Evolutionary conservation across 2,888 invertebrate genomes (phyloP), one percentile per base, ranked within the genome.

Genomic region (Amiota mariae): DNA sequence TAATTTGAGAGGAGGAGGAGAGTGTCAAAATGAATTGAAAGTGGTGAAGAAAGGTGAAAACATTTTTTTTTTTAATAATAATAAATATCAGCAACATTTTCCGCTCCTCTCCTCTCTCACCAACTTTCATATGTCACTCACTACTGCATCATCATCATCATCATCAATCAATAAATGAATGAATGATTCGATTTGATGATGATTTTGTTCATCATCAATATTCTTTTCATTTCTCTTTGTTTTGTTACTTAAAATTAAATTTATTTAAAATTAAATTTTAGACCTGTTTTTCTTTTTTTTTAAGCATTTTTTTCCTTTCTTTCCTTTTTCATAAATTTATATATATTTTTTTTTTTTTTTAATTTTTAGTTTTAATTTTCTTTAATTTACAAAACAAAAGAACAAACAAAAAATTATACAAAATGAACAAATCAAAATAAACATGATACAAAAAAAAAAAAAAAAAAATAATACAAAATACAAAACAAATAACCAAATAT

Each of bases 261-360:
- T 80, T 79, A 76, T 74, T 79, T 77, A 79, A 82, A 82, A 81
- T 82, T 82, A 75, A 76, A 81, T 82, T 82, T 82, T 80, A 72
- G 80, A 81, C 81, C 82, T 82, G 80, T 81, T 77, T 36, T 36
- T 78, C 76, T n/a, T 61, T 71, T 71, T 72, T 71, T 73, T 70
- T 76, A 80, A 81, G 81, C 81, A 80, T 73, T 70, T 79, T 73
- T 61, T 59, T 18, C 51, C 72, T 72, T 71, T 54, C 48, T 75
- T 57, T 46, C 15, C 36, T 46, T 59, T 49, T 36, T 70, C 56
- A n/a, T 11, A 54, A n/a, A 54, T 47, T n/a, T n/a, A n/a, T n/a
- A n/a, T 56, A 49, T 47, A 12, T 49, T 64, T 47, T 54, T 11
- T 57, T 18, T 71, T 47, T 54, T 67, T 9, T 49, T 15, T n/a